Base-by-base conservation (phyloP, 2,888 invertebrate genomes). In the Drosophila trichaetosa region DNA sequence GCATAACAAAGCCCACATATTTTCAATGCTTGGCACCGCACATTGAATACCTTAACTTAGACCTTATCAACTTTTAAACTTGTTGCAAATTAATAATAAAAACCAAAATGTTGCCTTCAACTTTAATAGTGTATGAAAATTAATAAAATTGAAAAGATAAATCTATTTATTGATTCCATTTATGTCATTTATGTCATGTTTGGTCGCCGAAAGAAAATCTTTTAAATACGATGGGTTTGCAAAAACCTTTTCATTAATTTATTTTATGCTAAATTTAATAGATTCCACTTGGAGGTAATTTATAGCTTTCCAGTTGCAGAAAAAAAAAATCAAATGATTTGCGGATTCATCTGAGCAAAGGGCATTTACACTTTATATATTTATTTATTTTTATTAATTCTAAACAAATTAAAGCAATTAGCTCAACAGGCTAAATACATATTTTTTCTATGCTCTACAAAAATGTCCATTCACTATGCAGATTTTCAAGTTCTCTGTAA, bases 31-130 rank as follows among this genome's bases (percentile, higher is more conserved):
- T 56, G 24, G 11, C 13, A 18, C 18, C 59, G 46, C 21, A 59
- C 16, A 8, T 33, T 33, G 38, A 46, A 59, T 60, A 57, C 60
- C 60, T 67, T 61, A 34, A n/a, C 38, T 40, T 8, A 24, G 13
- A 13, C 21, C 13, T 13, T 13, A 46, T 8, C 11, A 8, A 4
- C 16, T 46, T 46, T 8, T 16, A 2, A 42, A 16, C 11, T 42
- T 21, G 42, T 11, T 5, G 3, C 16, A 60, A 6, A 31, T 24
- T 2, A 13, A 54, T 16, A 18, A 36, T 11, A 36, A 16, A 46
- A 24, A 24, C 16, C 10, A 33, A 33, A 33, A 33, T 4, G 13
- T n/a, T 11, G 11, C 10, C n/a, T 40, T 40, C n/a, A 40, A 40
- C 40, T n/a, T 40, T 4, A n/a, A n/a, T 10, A 40, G 53, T 57